Percentiles rank a stretch among this genome's conserved stretches.
Evolutionary conservation across 1,140 invertebrate genomes (phyloP).

Genomic region (Chrysoperla carnea): DNA sequence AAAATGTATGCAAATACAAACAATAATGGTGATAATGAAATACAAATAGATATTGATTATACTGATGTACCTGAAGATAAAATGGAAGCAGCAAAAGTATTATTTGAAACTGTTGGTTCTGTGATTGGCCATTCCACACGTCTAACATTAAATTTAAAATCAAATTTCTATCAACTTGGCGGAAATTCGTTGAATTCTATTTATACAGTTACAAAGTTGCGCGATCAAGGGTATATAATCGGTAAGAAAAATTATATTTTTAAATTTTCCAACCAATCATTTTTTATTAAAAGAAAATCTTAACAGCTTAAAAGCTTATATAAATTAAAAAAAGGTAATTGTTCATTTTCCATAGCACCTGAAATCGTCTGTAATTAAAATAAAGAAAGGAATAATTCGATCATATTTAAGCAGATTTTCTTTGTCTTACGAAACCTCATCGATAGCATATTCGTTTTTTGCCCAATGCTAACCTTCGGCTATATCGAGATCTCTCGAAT

Average conservation of each 20-base stretch:
- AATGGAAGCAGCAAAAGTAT: conserved; percentile 38
- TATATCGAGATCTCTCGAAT: no score
- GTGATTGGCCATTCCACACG: conserved; percentile 43
- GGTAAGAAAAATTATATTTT: conserved; percentile 24
- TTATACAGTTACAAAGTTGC: conserved; percentile 54
- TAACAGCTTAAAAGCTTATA: not conserved
- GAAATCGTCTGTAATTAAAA: no score
- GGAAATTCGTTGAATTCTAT: conserved; percentile 77
- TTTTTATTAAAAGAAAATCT: no score
- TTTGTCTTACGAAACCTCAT: no score
- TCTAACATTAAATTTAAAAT: conserved; percentile 31
- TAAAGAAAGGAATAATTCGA: no score
- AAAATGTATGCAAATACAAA: conserved; percentile 50
- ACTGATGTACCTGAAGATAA: conserved; percentile 34
- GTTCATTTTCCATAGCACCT: no score
- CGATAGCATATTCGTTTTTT: no score
- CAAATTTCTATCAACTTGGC: conserved; percentile 69
- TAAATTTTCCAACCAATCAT: no score
- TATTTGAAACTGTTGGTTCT: conserved; percentile 52
- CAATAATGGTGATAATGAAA: conserved; percentile 31
- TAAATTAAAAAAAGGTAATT: conserved; percentile 1
- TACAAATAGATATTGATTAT: conserved; percentile 36
- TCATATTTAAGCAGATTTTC: no score
- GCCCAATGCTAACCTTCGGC: no score
- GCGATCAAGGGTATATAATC: conserved; percentile 60